Evolutionary conservation across 2,888 invertebrate genomes (phyloP), one percentile per base, ranked within the genome.

Genomic region (Autographa pulchrina): DNA sequence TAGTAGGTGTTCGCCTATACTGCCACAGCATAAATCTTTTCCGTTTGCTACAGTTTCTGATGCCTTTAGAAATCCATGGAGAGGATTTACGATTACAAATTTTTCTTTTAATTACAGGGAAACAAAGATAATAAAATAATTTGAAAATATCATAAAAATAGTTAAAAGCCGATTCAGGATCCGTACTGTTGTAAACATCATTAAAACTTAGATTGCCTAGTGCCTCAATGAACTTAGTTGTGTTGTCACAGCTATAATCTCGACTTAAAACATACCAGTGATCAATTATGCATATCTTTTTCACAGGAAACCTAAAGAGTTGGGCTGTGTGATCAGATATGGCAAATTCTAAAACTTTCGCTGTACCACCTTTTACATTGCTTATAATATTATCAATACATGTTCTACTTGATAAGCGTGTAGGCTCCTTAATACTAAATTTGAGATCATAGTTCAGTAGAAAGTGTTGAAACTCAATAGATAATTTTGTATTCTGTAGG

Each of bases 241-340:
- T 35, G 9, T 69, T 69, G 0, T 69, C 52, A 35, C n/a, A 11
- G 52, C 38, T 25, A 41, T 61, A 65, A 25, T 62, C 64, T 9
- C 68, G 68, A 13, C 20, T 62, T 16, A 38, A 52, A 8, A 65
- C 13, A 62, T 20, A 65, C 74, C 68, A 70, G 11, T 68, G 18
- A 16, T 61, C 14, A 25, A 67, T 43, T 14, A 20, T 1, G 41
- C 65, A 69, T 0, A 32, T 7, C 5, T 65, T 65, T 60, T 0
- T 60, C 3, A 63, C 64, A n/a, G 58, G 48, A n/a, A 14, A 41
- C 0, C 20, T 56, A 59, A 64, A 41, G 41, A 68, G 0, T n/a
- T 73, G 73, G 4, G 63, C 41, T 14, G 52, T 48, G 11, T 62
- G 59, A n/a, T 70, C 62, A 7, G 73, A 64, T 7, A 68, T 25